Base-by-base conservation (phyloP, 2,888 invertebrate genomes). In the Andrena trimmerana region DNA sequence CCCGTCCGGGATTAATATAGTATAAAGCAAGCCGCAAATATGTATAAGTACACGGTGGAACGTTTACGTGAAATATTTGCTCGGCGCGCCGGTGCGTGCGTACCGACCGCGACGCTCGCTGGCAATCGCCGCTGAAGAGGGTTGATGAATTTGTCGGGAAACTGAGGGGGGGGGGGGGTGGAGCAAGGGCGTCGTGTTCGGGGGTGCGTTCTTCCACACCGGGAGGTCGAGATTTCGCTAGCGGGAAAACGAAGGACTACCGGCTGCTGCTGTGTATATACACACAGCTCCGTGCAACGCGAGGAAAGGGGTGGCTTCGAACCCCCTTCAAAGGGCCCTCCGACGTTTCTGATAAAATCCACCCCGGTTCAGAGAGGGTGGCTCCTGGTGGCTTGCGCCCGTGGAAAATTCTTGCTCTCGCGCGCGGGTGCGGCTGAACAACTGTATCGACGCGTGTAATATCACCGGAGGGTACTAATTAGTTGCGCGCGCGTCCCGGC, bases 311-410 rank as follows among this genome's bases (percentile, higher is more conserved):
- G 78, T 81, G 74, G 68, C 33, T 78, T 67, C 54, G 74, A 42
- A 33, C 42, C 74, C 42, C 67, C 78, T 84, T 78, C 80, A 87
- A 87, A 88, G 84, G 83, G 62, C 70, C 84, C 81, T 81, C 80
- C 73, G 81, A 62, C 77, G 88, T 86, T 88, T 68, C 81, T 88
- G 80, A 86, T 86, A 84, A 86, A 88, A 88, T 87, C 77, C 83
- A 81, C 80, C 81, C 84, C 78, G 72, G 70, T n/a, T 57, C 20
- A 33, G 72, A 59, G 73, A 67, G 78, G 71, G 62, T 71, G 36
- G 84, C 42, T 72, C 59, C 78, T 33, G 60, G 74, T 63, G 80
- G 80, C 76, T 84, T 78, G 71, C 74, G 84, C 74, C 27, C 74
- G 73, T 71, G 71, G 76, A 81, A 84, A 73, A 81, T 83, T 83